Conservation (phyloP, 2,888 invertebrate genomes). For the Oegoconia quadripuncta region DNA sequence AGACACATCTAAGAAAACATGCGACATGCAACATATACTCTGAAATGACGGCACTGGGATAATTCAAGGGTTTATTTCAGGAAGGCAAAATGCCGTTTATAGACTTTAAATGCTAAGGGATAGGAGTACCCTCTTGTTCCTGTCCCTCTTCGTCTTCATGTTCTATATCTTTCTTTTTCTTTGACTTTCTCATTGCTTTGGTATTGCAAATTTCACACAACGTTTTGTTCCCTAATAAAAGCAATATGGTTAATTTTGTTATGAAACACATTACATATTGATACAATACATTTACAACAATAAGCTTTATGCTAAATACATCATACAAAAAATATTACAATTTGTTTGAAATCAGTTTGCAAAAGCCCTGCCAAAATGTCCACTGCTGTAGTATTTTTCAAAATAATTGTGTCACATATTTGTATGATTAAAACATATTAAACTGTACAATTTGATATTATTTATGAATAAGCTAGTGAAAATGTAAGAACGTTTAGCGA, state of each 20-base stretch:
- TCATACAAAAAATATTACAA: too few species aligned
- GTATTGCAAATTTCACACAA: conserved; percentile 91
- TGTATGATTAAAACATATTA: too few species aligned
- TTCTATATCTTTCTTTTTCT: conserved; percentile 81
- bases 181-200: conserved; percentile 84
- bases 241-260: conserved; percentile 43
- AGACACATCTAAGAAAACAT: conserved; percentile 26
- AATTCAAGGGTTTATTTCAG: conserved; percentile 7
- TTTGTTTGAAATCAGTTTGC: too few species aligned
- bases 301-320: too few species aligned
- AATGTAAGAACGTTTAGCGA: not conserved
- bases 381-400: too few species aligned
- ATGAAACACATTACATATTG: conserved; percentile 4
- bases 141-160: conserved; percentile 64
- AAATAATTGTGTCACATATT: too few species aligned
- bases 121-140: conserved; percentile 63
- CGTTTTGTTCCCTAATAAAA: conserved; percentile 91
- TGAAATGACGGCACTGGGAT: conserved; percentile 14
- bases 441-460: too few species aligned
- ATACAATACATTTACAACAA: not conserved
- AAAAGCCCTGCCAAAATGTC: too few species aligned
- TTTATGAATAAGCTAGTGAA: too few species aligned
- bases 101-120: conserved; percentile 15
- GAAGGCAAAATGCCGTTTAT: conserved; percentile 7
- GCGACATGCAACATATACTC: conserved; percentile 41